Conservation (phyloP, 1,140 invertebrate genomes). For the Pararge aegeria region DNA sequence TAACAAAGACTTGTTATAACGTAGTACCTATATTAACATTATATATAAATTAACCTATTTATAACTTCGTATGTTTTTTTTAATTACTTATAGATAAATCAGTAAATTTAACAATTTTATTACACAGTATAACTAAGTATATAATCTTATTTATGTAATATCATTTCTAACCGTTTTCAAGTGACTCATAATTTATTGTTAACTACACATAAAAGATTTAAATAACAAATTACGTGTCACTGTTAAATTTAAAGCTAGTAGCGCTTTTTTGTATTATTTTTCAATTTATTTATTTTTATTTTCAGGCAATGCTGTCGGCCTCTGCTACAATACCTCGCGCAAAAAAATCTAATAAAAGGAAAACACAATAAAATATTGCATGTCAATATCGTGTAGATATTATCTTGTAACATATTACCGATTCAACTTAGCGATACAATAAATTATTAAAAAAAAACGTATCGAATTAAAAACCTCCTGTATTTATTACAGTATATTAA, state of each 20-base stretch:
- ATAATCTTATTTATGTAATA: background rate
- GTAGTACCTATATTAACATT: no score
- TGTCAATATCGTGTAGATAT: constrained; percentile 28
- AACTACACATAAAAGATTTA: background rate
- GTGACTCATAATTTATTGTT: background rate
- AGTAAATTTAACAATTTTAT: background rate
- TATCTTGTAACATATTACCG: background rate
- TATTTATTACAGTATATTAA: background rate
- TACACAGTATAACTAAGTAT: background rate
- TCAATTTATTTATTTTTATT: constrained; percentile 68
- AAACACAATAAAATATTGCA: constrained; percentile 65
- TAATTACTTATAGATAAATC: no score
- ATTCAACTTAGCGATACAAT: background rate
- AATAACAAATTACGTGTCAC: constrained; percentile 22
- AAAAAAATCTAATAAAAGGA: constrained; percentile 79
- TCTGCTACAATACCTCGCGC: constrained; percentile 78
- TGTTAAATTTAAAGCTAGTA: background rate
- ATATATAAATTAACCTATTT: no score
- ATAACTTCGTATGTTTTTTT: background rate
- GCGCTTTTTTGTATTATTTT: constrained; percentile 45
- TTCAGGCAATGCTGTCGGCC: constrained; percentile 77
- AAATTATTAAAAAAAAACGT: background rate
- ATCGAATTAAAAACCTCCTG: background rate
- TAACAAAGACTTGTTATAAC: no score
- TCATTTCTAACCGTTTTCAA: background rate